Evolutionary conservation across 2,113 vertebrate species (phyloP).

Genomic region (Macquaria ambigua): DNA sequence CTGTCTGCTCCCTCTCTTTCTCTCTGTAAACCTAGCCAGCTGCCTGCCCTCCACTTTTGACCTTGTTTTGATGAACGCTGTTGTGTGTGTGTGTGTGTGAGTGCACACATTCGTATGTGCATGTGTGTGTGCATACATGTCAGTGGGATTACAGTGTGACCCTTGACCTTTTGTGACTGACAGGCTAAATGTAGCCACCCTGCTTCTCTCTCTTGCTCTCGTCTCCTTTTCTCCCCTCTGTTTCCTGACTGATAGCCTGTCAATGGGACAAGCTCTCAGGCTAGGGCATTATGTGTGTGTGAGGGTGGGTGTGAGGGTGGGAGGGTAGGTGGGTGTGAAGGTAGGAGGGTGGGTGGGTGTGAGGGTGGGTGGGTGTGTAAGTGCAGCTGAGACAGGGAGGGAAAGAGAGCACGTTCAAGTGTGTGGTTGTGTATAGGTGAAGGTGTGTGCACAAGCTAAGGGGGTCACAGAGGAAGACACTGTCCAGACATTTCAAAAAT

Average conservation of each 20-base stretch:
- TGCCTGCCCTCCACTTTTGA: slow-evolving; percentile 80
- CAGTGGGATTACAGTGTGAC: slow-evolving; percentile 67
- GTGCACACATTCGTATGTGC: slow-evolving; percentile 7
- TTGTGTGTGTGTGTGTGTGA: slow-evolving; percentile 43
- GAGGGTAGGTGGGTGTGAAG: slow-evolving; percentile 26
- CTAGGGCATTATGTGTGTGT: slow-evolving; percentile 32
- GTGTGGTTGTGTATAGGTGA: slow-evolving; percentile 58
- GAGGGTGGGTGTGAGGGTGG: not conserved
- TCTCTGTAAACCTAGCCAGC: slow-evolving; percentile 76
- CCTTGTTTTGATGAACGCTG: slow-evolving; percentile 79
- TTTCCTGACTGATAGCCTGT: slow-evolving; percentile 82
- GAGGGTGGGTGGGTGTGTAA: slow-evolving; percentile 28
- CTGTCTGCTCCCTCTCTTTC: slow-evolving; percentile 71
- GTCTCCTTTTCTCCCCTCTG: slow-evolving; percentile 68
- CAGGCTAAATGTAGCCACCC: slow-evolving; percentile 75
- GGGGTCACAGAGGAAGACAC: slow-evolving; percentile 71
- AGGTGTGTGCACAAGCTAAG: slow-evolving; percentile 51
- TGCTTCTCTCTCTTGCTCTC: slow-evolving; percentile 53
- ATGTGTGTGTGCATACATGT: slow-evolving; percentile 62
- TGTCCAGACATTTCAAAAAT: slow-evolving; percentile 78
- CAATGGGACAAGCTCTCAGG: slow-evolving; percentile 62
- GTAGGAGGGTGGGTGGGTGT: not conserved
- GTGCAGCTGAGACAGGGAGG: slow-evolving; percentile 34
- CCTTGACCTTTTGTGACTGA: slow-evolving; percentile 75
- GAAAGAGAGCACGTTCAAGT: slow-evolving; percentile 60